Evolutionary conservation across 1,140 invertebrate genomes (phyloP).

Genomic region (Drosophila varians): DNA sequence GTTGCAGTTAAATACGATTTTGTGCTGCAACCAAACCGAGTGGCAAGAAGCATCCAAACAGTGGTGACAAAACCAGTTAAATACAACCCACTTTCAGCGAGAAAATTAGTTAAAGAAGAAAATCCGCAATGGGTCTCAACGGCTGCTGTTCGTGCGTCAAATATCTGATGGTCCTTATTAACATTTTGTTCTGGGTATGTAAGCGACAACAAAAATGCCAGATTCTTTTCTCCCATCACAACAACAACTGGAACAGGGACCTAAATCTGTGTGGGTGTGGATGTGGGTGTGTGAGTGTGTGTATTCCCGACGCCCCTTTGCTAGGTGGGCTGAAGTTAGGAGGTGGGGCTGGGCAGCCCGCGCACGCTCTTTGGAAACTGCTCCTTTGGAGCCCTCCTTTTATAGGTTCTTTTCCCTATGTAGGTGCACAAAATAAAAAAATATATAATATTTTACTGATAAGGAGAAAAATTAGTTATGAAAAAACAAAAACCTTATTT

Average conservation of each 20-base stretch:
- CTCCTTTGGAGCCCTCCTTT: slow-evolving; percentile 17
- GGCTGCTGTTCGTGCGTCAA: slow-evolving; percentile 89
- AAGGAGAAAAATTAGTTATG: not conserved
- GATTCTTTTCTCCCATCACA: slow-evolving; percentile 25
- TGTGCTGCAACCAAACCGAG: slow-evolving; percentile 13
- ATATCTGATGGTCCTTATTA: slow-evolving; percentile 88
- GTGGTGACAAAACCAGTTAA: slow-evolving; percentile 31
- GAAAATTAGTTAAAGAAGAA: slow-evolving; percentile 49
- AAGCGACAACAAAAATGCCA: slow-evolving; percentile 36
- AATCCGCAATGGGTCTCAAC: slow-evolving; percentile 86
- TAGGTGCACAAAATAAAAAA: not conserved
- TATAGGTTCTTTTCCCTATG: not conserved
- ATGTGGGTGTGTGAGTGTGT: slow-evolving; percentile 15
- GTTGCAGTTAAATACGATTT: slow-evolving; percentile 31
- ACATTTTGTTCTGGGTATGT: slow-evolving; percentile 90
- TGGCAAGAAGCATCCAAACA: slow-evolving; percentile 30
- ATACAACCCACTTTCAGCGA: not conserved
- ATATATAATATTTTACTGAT: not conserved
- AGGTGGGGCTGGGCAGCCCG: slow-evolving; percentile 28
- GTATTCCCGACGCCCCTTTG: slow-evolving; percentile 55
- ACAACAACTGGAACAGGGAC: slow-evolving; percentile 63
- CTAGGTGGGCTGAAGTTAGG: slow-evolving; percentile 1
- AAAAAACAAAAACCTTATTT: too few species aligned
- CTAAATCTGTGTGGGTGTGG: not conserved
- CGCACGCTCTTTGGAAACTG: slow-evolving; percentile 58